Evolutionary conservation across 1,140 invertebrate species (phyloP).

Genomic region (Stenopsyche tienmushanensis): DNA sequence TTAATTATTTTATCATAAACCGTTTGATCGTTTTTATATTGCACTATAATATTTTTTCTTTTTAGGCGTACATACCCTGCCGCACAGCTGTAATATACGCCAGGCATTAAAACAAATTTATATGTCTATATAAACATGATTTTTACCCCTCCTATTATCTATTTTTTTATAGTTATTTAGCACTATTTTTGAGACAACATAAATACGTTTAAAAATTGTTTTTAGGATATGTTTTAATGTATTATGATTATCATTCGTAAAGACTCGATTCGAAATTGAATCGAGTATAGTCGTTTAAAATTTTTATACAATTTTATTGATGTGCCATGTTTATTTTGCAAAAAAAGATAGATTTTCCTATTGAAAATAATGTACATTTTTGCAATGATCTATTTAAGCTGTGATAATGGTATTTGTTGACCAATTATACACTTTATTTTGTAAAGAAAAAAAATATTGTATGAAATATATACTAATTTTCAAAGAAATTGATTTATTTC

Average conservation of each 20-base stretch:
- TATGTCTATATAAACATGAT: background rate
- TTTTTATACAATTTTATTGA: background rate
- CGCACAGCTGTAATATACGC: constrained; percentile 67
- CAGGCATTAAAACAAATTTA: constrained; percentile 37
- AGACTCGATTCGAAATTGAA: too few species aligned
- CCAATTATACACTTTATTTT: background rate
- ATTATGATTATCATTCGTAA: background rate
- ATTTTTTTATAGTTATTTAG: background rate
- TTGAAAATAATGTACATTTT: background rate
- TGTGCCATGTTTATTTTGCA: background rate
- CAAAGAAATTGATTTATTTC: background rate
- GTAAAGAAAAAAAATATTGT: background rate
- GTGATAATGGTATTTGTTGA: background rate
- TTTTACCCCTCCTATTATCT: background rate
- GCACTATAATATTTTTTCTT: constrained; percentile 67
- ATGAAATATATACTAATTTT: background rate
- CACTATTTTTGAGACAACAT: background rate
- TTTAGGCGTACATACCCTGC: constrained; percentile 71
- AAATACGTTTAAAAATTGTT: background rate
- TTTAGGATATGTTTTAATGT: background rate
- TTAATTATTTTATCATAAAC: constrained; percentile 4
- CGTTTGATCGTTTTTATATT: constrained; percentile 47
- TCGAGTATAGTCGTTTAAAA: too few species aligned
- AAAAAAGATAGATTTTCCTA: background rate
- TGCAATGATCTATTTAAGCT: background rate